These are phyloP conservation scores for Agriopis aurantiaria DNA, from an alignment of 2,888 invertebrate species.

Conservation along the genomic window DNA sequence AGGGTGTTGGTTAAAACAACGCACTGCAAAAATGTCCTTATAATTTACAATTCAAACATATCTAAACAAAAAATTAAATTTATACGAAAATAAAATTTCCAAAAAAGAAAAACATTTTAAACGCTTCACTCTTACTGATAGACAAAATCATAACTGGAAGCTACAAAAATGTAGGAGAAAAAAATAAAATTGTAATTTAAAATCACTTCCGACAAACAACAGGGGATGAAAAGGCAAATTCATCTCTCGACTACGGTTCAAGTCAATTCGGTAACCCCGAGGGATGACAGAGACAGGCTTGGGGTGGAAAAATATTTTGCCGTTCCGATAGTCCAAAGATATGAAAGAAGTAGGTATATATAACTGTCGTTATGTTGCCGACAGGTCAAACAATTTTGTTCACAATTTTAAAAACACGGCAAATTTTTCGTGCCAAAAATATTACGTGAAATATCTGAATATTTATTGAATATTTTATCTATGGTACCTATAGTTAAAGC, in stretches of 20 bases:
- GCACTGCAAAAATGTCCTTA: no score
- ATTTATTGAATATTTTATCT: no score
- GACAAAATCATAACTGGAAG: not conserved
- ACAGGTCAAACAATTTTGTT: not conserved
- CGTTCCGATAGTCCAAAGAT: not conserved
- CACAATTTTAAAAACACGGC: no score
- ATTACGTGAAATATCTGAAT: no score
- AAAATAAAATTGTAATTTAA: conserved; percentile 38
- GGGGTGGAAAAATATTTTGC: conserved; percentile 23
- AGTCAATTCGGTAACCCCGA: conserved; percentile 42
- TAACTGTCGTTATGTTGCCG: no score
- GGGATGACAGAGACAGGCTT: conserved; percentile 16
- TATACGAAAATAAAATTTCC: not conserved
- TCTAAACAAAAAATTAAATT: no score
- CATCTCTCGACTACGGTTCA: conserved; percentile 45
- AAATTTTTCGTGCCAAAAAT: no score
- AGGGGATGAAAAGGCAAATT: conserved; percentile 44
- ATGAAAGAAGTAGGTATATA: no score
- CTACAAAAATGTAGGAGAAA: conserved; percentile 1
- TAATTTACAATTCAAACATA: no score
- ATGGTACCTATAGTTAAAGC: no score
- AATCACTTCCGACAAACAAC: conserved; percentile 43
- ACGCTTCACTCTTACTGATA: not conserved
- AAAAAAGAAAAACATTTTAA: not conserved
- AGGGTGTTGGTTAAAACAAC: no score